A percentile compares a stretch with the other conserved stretches of the same genome.
Conservation (phyloP, 1,140 invertebrate species). For the Neodiprion virginianus region DNA sequence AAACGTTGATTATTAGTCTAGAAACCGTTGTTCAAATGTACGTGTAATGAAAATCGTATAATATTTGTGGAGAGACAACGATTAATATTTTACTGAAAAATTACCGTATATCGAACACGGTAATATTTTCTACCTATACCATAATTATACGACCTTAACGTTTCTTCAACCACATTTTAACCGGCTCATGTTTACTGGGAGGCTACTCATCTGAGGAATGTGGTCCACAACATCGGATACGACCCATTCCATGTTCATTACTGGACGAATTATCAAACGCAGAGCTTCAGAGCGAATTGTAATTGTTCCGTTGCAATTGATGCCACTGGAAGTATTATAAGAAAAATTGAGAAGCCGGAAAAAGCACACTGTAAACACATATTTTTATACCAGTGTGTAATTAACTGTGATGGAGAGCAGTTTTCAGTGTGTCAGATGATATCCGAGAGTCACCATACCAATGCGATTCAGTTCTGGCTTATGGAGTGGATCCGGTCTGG, state of each 20-base stretch:
- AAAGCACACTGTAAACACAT: constrained; percentile 18
- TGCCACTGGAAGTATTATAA: constrained; percentile 32
- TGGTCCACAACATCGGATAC: constrained; percentile 11
- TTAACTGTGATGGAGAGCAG: constrained; percentile 14
- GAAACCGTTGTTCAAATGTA: no score
- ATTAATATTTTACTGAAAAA: no score
- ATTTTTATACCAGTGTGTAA: constrained; percentile 27
- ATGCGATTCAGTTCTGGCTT: constrained; percentile 26
- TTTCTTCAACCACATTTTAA: no score
- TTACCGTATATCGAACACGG: constrained; percentile 11
- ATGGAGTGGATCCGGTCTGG: constrained; percentile 22
- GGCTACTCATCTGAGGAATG: background rate
- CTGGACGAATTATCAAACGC: constrained; percentile 6
- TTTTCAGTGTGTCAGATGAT: constrained; percentile 27
- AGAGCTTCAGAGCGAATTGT: background rate
- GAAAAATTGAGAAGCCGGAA: constrained; percentile 20
- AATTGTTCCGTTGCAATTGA: constrained; percentile 22
- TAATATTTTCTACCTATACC: background rate
- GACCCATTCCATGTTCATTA: constrained; percentile 15
- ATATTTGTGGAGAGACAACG: no score
- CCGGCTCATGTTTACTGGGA: no score
- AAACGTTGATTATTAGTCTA: no score
- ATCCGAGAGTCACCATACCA: constrained; percentile 24
- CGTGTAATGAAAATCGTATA: no score
- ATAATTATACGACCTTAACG: no score